These are phyloP conservation scores for Papilio demoleus DNA, from an alignment of 2,888 invertebrate species.

Conservation along the genomic window DNA sequence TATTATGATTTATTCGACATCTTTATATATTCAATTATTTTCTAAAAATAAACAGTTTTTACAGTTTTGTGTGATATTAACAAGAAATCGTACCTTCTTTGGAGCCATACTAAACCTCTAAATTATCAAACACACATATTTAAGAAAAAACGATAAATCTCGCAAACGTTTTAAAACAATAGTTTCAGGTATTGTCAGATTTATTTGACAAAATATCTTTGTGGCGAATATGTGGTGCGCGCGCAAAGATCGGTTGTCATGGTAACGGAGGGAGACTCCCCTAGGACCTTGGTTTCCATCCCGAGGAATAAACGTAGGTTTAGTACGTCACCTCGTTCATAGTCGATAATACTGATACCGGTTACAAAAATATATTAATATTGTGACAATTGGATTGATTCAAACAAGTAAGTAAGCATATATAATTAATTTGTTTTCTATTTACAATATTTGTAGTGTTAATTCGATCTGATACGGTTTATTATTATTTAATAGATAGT, in stretches of 20 bases:
- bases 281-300: conserved; percentile 44
- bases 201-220: conserved; percentile 55
- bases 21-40: background rate
- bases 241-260: conserved; percentile 69
- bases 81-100: conserved; percentile 68
- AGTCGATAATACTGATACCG: conserved; percentile 31
- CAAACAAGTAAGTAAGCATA: conserved; percentile 23
- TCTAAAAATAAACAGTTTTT: background rate
- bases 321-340: conserved; percentile 28
- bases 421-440: background rate
- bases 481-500: background rate
- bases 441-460: background rate
- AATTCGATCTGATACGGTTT: conserved; percentile 37
- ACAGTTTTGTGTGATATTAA: conserved; percentile 19
- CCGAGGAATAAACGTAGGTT: conserved; percentile 43
- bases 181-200: conserved; percentile 63
- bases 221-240: conserved; percentile 58
- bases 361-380: conserved; percentile 15
- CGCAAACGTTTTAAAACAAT: conserved; percentile 50
- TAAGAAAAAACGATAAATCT: conserved; percentile 39
- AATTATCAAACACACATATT: conserved; percentile 40
- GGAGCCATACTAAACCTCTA: conserved; percentile 63
- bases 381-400: background rate
- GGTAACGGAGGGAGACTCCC: conserved; percentile 57
- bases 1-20: no score